A percentile compares a stretch with the other conserved stretches of the same genome.
Evolutionary conservation across 2,888 invertebrate genomes (phyloP).

Genomic region (Heliconius erato): DNA sequence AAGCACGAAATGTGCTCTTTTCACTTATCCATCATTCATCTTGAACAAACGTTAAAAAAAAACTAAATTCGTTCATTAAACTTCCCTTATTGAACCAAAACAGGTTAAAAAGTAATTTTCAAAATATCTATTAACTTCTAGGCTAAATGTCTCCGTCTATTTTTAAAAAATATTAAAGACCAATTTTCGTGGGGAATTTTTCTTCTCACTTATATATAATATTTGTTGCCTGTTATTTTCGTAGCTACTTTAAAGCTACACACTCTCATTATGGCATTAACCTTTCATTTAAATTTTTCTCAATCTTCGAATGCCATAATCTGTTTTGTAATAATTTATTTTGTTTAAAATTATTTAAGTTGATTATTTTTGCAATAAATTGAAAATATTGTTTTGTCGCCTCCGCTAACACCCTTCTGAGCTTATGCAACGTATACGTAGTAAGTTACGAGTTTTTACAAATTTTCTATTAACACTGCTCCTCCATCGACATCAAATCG

Average conservation of each 20-base stretch:
- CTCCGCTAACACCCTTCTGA: constrained; percentile 22
- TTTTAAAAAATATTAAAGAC: not conserved
- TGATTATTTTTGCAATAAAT: constrained; percentile 5
- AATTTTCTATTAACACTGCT: not conserved
- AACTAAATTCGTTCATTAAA: not conserved
- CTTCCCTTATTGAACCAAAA: not conserved
- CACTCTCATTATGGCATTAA: not conserved
- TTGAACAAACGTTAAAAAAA: not conserved
- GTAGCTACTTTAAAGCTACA: not conserved
- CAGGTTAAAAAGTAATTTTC: not conserved
- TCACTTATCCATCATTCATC: not conserved
- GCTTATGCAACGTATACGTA: constrained; percentile 1
- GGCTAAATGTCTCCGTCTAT: not conserved
- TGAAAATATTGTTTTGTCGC: not conserved
- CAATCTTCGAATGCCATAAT: not conserved
- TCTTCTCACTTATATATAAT: not conserved
- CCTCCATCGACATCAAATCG: not conserved
- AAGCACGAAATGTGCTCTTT: constrained; percentile 5
- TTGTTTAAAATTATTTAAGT: not conserved
- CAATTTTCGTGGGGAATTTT: not conserved
- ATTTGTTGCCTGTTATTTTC: not conserved
- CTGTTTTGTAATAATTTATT: not conserved
- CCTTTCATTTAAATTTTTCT: not conserved
- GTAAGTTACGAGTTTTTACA: constrained; percentile 9
- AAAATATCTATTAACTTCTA: not conserved